phyloP scores from a whole-genome alignment of 2,797 vertebrate species.

The Hafferia zeledoni region DNA sequence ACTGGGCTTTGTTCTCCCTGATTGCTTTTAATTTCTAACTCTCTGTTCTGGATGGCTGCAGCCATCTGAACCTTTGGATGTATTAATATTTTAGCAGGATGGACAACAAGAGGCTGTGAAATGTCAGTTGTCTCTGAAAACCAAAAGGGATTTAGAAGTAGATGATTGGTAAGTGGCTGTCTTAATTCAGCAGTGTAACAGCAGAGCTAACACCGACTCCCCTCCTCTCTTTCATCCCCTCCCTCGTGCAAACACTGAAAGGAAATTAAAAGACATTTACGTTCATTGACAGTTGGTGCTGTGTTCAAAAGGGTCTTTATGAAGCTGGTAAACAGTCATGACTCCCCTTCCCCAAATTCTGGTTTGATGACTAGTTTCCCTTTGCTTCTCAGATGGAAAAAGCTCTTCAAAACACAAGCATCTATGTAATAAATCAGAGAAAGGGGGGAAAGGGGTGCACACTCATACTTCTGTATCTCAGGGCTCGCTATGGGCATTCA shows the following conservation, averaged over 20 bases:
- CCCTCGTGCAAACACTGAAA: neutral
- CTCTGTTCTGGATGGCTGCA: slow-evolving; percentile 2
- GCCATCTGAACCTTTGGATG: slow-evolving; percentile 8
- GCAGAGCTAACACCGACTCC: neutral
- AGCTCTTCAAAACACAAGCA: neutral
- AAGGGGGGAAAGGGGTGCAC: neutral
- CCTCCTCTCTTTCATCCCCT: neutral
- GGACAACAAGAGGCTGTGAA: slow-evolving; percentile 9
- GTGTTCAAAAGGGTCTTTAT: neutral
- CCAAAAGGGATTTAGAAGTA: neutral
- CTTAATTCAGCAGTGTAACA: slow-evolving; percentile 4
- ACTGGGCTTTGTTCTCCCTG: neutral
- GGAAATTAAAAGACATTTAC: neutral
- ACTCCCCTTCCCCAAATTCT: neutral
- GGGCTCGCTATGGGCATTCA: neutral
- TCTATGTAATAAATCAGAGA: neutral
- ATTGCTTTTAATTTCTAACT: slow-evolving; percentile 31
- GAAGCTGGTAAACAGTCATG: neutral
- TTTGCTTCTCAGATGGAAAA: neutral
- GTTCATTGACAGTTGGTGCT: neutral
- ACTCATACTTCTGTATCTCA: neutral
- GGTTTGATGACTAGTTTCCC: neutral
- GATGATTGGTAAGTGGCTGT: slow-evolving; percentile 21
- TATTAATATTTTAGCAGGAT: slow-evolving; percentile 11
- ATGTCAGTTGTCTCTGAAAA: slow-evolving; percentile 4